phyloP scores from a whole-genome alignment of 2,888 invertebrate genomes.

The Nemotelus nigrinus region DNA sequence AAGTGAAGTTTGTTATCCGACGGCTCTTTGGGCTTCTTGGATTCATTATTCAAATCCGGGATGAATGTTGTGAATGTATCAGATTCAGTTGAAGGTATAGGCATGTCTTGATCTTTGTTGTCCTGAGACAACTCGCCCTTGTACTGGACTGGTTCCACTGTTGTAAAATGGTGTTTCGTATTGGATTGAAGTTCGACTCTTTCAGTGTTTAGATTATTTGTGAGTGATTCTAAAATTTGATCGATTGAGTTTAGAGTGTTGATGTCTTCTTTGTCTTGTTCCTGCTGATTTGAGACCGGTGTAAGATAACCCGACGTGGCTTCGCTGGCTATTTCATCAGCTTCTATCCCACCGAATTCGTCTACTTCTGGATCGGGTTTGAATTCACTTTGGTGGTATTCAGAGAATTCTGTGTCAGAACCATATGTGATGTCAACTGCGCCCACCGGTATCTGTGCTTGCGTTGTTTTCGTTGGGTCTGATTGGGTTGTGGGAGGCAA shows the following conservation, averaged over 20 bases:
- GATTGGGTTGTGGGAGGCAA: conserved; percentile 51
- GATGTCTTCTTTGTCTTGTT: conserved; percentile 54
- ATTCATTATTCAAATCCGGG: conserved; percentile 51
- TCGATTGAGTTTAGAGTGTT: conserved; percentile 60
- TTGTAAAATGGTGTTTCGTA: conserved; percentile 25
- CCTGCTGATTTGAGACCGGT: neutral
- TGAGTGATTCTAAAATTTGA: conserved; percentile 60
- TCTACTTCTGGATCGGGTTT: conserved; percentile 2
- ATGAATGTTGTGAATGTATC: conserved; percentile 37
- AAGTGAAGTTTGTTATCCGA: conserved; percentile 56
- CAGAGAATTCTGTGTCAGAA: conserved; percentile 25
- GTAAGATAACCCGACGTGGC: conserved; percentile 9
- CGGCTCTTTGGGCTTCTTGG: conserved; percentile 27
- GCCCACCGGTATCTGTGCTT: conserved; percentile 18
- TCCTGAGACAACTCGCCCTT: conserved; percentile 24
- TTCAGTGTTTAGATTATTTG: conserved; percentile 52
- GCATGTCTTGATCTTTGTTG: neutral
- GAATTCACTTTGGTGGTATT: conserved; percentile 25
- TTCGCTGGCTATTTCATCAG: conserved; percentile 8
- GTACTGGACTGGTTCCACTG: conserved; percentile 45
- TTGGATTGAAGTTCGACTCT: conserved; percentile 19
- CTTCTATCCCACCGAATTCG: conserved; percentile 18
- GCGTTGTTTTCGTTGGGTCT: neutral
- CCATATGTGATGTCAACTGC: conserved; percentile 17
- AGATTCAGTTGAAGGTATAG: conserved; percentile 1